Base-by-base conservation (phyloP, 2,888 invertebrate species). In the Ectemnius lituratus region DNA sequence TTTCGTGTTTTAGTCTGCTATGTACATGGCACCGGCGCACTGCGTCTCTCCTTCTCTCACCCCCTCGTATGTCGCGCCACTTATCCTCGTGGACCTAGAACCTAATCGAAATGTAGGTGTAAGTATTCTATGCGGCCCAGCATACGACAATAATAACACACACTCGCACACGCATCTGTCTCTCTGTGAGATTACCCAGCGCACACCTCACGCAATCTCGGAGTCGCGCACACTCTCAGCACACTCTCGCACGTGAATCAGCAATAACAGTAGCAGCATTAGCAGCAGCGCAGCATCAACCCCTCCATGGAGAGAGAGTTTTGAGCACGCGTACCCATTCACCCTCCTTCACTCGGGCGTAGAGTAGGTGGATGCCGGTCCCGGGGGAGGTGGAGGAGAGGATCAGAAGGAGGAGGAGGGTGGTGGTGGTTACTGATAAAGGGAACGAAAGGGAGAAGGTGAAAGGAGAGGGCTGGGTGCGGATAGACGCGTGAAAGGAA, bases 241-340 rank as follows among this genome's bases (percentile, higher is more conserved):
- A 8, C 28, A 37, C 28, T 37, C 28, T 37, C 28, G 2, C 28
- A 37, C 37, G 37, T 11, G 11, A 11, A 8, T 37, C 37, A 37
- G 37, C 37, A 37, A 37, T 37, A 37, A 37, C 37, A 37, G 37
- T 37, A 37, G 37, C 37, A 37, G 37, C 37, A 37, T 6, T 37
- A 37, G 37, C 37, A 37, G 37, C 37, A 37, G 37, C 37, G 37
- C 37, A 37, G 37, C 37, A 37, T 37, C 37, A 37, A 37, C 6
- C 37, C 37, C 5, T 11, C 37, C 8, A 37, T 37, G 37, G 37
- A 37, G 5, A 11, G 37, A 6, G 37, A 37, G 37, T 8, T 6
- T 52, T 52, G 52, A 52, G 52, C 52, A 52, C 52, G 52, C 52
- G 16, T 52, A 16, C 52, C 16, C 14, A 52, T 52, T 13, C 52